Base-by-base conservation (phyloP, 2,113 vertebrate species). In the Nyctibius bracteatus region DNA sequence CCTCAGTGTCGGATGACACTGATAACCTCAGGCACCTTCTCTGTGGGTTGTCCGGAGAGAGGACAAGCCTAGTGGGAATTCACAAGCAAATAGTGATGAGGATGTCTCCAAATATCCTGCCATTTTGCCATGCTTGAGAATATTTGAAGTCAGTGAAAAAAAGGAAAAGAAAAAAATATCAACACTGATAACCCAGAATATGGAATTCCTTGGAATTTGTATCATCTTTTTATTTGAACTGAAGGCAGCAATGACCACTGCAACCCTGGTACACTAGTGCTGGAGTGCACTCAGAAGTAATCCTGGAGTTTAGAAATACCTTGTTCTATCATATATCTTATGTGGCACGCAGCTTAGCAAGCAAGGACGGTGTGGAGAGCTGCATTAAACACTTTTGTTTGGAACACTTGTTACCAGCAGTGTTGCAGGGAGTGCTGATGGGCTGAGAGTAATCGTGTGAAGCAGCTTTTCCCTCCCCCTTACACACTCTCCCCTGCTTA, bases 321-420 rank as follows among this genome's bases (percentile, higher is more conserved):
- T 65, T 30, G 9, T 28, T 4, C 39, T 35, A 16, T 30, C 33
- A 9, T 6, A 28, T 10, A 27, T 9, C 4, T 0, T 6, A 37
- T 2, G 19, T 19, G n/a, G 10, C 21, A 9, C 0, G 2, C 12
- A 44, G 19, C 13, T n/a, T n/a, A 44, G 62, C 10, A 58, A 51
- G 28, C 12, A 10, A 15, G 8, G 10, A 12, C 0, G 2, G 18
- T 33, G 47, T 1, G 3, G 27, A 51, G 28, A n/a, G 20, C 58
- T 51, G 24, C 44, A n/a, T 51, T 63, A 57, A 80, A 44, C 8
- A 44, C 35, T 44, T 61, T 54, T 73, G 39, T 57, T 17, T 33
- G 35, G 35, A 31, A 16, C 0, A 2, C 68, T 55, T 28, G 22
- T 22, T 49, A 49, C 31, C 47, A 54, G 65, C 13, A 74, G 55